These are phyloP conservation scores for Ascidia mentula DNA, from an alignment of 23 tunicate species.

Conservation along the genomic window DNA sequence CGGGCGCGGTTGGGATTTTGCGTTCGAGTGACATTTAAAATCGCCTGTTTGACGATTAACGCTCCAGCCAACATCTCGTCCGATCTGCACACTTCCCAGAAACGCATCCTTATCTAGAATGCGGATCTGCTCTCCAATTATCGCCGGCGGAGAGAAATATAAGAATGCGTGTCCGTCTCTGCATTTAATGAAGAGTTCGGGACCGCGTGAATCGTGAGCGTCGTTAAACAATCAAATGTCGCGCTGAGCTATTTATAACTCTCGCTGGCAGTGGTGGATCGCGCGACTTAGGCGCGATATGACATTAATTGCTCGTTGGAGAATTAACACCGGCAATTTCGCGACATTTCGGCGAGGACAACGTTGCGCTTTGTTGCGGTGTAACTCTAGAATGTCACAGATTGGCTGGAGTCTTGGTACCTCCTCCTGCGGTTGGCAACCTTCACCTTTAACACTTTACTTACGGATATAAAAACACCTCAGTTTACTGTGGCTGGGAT, in stretches of 20 bases:
- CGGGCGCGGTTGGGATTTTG: too few species aligned
- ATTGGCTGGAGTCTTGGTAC: too few species aligned
- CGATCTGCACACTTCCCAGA: too few species aligned
- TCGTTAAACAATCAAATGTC: conserved; percentile 1
- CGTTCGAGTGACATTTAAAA: too few species aligned
- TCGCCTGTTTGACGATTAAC: too few species aligned
- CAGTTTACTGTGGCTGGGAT: too few species aligned
- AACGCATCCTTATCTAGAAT: not conserved
- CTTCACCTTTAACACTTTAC: too few species aligned
- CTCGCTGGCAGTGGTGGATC: not conserved
- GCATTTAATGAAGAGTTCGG: not conserved
- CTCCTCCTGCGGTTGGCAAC: too few species aligned
- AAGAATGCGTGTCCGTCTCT: not conserved
- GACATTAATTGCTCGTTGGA: not conserved
- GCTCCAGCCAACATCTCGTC: too few species aligned
- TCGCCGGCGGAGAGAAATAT: not conserved
- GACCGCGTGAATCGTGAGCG: not conserved
- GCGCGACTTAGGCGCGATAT: not conserved
- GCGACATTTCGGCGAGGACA: not conserved
- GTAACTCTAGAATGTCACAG: too few species aligned
- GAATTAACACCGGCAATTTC: not conserved
- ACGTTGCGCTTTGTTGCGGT: not conserved
- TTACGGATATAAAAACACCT: too few species aligned
- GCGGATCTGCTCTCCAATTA: not conserved
- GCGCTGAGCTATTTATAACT: not conserved